A percentile compares a stretch with the other conserved stretches of the same genome.
Conservation (phyloP, 1,140 invertebrate species). For the Eriocheir sinensis region DNA sequence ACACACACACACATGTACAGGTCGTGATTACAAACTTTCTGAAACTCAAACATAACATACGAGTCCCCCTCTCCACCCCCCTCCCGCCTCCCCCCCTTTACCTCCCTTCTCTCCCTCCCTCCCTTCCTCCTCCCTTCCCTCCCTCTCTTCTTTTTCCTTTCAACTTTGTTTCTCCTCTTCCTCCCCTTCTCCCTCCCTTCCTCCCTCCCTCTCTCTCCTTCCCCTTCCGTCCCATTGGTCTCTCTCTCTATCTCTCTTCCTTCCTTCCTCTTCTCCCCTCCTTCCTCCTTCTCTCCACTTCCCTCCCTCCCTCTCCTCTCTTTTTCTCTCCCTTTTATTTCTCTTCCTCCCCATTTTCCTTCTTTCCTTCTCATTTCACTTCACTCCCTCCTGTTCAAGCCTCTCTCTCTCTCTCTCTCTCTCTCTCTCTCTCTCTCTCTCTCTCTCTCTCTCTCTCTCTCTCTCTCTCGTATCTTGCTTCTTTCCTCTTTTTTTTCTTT, state of each 20-base stretch:
- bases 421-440: neutral
- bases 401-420: neutral
- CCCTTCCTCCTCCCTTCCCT: too few species aligned
- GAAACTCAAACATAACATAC: too few species aligned
- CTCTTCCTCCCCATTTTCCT: neutral
- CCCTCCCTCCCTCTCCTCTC: neutral
- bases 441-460: neutral
- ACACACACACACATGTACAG: too few species aligned
- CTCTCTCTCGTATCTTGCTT: neutral
- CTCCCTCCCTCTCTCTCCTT: too few species aligned
- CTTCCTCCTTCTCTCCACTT: neutral
- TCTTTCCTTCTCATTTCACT: neutral
- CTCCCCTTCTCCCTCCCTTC: too few species aligned
- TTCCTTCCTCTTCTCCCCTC: neutral
- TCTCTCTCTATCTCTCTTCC: too few species aligned
- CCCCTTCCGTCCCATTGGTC: too few species aligned
- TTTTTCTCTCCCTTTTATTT: neutral
- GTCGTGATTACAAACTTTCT: too few species aligned
- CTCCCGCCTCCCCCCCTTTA: neutral
- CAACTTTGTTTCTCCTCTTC: neutral
- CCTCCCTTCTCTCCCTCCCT: too few species aligned
- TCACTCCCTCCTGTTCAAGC: neutral
- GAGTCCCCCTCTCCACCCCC: too few species aligned
- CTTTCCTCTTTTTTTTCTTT: neutral
- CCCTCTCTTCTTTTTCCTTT: too few species aligned